phyloP scores from a whole-genome alignment of 1,140 invertebrate species.

The Palaemon carinicauda region DNA sequence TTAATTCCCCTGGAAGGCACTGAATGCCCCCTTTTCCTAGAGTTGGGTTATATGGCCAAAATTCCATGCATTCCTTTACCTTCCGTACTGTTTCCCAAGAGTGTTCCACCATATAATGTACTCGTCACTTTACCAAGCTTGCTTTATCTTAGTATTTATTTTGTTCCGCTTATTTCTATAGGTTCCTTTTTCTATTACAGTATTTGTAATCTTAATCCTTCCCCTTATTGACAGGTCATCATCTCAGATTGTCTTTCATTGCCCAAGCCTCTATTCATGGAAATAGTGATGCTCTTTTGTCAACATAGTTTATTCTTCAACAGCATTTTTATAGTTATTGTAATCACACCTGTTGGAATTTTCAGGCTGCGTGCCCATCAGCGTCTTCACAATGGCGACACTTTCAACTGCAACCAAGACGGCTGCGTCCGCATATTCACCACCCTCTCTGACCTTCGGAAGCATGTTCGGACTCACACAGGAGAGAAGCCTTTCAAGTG shows the following conservation, averaged over 20 bases:
- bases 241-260: too few relatives aligned
- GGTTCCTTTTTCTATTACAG: background rate
- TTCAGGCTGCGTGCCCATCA: slow-evolving; percentile 87
- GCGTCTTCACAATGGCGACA: slow-evolving; percentile 87
- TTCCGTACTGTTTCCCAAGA: too few relatives aligned
- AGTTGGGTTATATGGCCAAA: too few relatives aligned
- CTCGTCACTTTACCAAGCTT: background rate
- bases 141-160: background rate
- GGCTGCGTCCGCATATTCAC: slow-evolving; percentile 93
- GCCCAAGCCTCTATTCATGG: too few relatives aligned
- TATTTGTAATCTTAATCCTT: too few relatives aligned
- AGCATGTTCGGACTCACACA: slow-evolving; percentile 54
- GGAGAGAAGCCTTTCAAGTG: slow-evolving; percentile 59
- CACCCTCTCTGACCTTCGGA: slow-evolving; percentile 72
- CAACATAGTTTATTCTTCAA: background rate
- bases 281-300: too few relatives aligned
- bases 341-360: background rate
- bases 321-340: background rate
- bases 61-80: too few relatives aligned
- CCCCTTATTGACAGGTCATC: too few relatives aligned
- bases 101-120: too few relatives aligned
- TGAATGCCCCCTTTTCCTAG: too few relatives aligned
- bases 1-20: too few relatives aligned
- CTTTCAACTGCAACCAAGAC: slow-evolving; percentile 84
- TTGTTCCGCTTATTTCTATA: background rate